Percentiles rank a stretch among this genome's conserved stretches.
These are phyloP conservation scores for Macropodus opercularis DNA, from an alignment of 2,797 vertebrate species.

Conservation along the genomic window DNA sequence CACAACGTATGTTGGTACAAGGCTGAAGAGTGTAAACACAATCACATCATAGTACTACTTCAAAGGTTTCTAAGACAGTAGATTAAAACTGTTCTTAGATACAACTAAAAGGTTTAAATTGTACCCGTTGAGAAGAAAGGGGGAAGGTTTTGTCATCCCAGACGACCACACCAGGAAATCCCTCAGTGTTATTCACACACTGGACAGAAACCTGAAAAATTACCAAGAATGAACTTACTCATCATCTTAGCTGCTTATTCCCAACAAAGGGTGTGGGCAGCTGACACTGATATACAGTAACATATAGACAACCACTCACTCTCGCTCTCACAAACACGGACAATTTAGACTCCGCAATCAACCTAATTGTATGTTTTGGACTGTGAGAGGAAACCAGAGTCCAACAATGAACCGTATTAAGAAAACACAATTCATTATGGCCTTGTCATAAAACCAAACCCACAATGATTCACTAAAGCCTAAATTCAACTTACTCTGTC, in stretches of 20 bases:
- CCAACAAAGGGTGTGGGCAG: no score
- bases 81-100: no score
- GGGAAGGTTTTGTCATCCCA: background rate
- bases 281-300: no score
- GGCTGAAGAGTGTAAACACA: slow-evolving; percentile 39
- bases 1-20: slow-evolving; percentile 9
- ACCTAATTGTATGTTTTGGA: no score
- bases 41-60: slow-evolving; percentile 8
- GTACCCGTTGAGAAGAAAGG: slow-evolving; percentile 4
- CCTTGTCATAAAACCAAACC: background rate
- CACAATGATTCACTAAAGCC: background rate
- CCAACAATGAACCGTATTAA: no score
- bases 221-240: background rate
- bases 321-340: no score
- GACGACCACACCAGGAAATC: background rate
- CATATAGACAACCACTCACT: no score
- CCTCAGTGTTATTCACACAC: slow-evolving; percentile 1
- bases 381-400: no score
- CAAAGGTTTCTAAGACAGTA: no score
- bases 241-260: no score
- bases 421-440: no score
- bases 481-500: slow-evolving; percentile 6
- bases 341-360: no score
- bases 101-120: background rate
- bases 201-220: slow-evolving; percentile 1